Percentiles rank a stretch among this genome's conserved stretches.
These are phyloP conservation scores for Cuniculus paca DNA, from an alignment of 2,797 vertebrate species.

Conservation along the genomic window DNA sequence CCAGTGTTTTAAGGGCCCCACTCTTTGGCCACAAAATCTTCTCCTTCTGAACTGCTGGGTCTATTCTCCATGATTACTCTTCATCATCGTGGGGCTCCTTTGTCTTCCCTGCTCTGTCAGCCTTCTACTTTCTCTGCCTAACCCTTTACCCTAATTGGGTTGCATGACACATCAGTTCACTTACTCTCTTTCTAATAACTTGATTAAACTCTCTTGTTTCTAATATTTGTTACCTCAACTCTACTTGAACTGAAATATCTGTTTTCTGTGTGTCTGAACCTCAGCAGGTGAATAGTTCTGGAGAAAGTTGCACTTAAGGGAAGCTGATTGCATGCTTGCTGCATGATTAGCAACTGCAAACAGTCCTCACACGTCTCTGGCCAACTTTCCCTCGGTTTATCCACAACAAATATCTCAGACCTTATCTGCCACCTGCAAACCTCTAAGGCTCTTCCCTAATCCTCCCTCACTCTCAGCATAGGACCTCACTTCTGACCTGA, in stretches of 20 bases:
- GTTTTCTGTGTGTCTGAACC: constrained; percentile 18
- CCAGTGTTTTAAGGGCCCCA: background rate
- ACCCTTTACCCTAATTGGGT: background rate
- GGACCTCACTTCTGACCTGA: background rate
- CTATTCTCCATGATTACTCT: background rate
- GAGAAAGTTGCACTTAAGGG: background rate
- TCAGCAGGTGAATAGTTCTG: constrained; percentile 4
- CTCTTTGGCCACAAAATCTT: background rate
- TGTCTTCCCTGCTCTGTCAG: background rate
- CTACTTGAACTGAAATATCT: background rate
- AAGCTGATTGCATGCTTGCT: constrained; percentile 44
- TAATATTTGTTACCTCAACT: background rate
- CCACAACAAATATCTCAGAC: constrained; percentile 31
- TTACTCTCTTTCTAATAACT: background rate
- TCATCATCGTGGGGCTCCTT: background rate
- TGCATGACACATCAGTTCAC: background rate
- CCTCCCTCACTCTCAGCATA: background rate
- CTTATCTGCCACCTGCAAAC: background rate
- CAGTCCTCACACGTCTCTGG: background rate
- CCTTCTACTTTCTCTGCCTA: background rate
- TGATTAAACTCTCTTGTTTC: background rate
- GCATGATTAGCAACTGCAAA: background rate
- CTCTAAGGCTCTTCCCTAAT: background rate
- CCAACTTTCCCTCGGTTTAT: background rate
- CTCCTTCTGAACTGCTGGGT: background rate